A percentile compares a stretch with the other conserved stretches of the same genome.
phyloP scores from a whole-genome alignment of 1,140 invertebrate genomes.

The Bombyx mandarina region DNA sequence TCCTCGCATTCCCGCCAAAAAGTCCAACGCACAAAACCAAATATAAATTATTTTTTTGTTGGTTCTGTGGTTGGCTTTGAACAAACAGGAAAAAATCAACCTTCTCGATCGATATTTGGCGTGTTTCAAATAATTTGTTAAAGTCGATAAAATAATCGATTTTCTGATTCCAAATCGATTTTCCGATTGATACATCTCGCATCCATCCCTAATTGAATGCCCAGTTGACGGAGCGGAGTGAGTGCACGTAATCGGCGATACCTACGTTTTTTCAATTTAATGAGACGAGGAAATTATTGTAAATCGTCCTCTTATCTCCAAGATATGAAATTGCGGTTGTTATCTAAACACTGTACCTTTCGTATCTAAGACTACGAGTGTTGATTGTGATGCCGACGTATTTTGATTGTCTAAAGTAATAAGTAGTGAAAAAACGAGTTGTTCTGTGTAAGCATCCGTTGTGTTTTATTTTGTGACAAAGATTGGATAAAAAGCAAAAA shows the following conservation, averaged over 20 bases:
- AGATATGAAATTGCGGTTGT: slow-evolving; percentile 51
- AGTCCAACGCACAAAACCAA: too few species aligned
- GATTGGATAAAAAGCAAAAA: slow-evolving; percentile 54
- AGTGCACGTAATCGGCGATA: slow-evolving; percentile 34
- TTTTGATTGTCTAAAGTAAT: slow-evolving; percentile 46
- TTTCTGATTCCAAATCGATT: too few species aligned
- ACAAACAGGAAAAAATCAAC: too few species aligned
- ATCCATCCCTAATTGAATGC: too few species aligned
- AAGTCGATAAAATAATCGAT: too few species aligned
- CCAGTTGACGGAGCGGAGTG: not conserved
- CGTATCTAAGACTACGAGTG: slow-evolving; percentile 25
- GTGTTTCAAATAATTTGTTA: too few species aligned
- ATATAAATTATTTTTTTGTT: too few species aligned
- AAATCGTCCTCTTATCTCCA: slow-evolving; percentile 30
- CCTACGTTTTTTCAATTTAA: slow-evolving; percentile 28
- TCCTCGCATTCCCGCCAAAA: too few species aligned
- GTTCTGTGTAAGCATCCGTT: slow-evolving; percentile 36
- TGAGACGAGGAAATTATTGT: slow-evolving; percentile 11
- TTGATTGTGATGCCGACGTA: slow-evolving; percentile 45
- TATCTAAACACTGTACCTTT: slow-evolving; percentile 44
- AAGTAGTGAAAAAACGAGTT: slow-evolving; percentile 37
- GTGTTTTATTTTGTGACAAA: slow-evolving; percentile 49
- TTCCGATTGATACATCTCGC: too few species aligned
- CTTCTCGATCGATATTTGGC: too few species aligned
- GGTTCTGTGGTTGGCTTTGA: too few species aligned